Percentiles rank a stretch among this genome's conserved stretches.
phyloP scores from a whole-genome alignment of 2,113 vertebrate species.

The Mystacornis crossleyi region DNA sequence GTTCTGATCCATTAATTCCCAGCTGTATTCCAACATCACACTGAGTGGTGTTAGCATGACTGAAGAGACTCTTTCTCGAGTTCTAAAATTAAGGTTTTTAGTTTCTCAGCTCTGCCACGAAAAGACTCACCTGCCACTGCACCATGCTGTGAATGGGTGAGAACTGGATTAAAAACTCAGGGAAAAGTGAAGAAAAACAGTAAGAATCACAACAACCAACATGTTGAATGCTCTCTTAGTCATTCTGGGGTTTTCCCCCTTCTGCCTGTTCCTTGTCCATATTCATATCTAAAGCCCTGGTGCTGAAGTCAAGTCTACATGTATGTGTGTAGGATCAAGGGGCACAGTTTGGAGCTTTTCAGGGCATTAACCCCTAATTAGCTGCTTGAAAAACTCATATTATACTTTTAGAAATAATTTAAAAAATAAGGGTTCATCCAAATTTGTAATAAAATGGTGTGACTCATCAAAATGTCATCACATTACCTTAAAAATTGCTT shows the following conservation, averaged over 20 bases:
- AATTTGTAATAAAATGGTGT: neutral
- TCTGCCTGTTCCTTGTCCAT: neutral
- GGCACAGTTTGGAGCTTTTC: neutral
- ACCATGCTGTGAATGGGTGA: neutral
- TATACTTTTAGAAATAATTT: neutral
- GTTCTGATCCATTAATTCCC: constrained; percentile 45
- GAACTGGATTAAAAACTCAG: neutral
- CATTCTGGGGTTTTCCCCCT: neutral
- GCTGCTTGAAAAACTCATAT: neutral
- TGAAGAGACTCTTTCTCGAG: neutral
- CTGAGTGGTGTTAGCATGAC: neutral
- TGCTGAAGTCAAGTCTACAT: neutral
- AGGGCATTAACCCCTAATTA: neutral
- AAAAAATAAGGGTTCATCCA: neutral
- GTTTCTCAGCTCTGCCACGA: neutral
- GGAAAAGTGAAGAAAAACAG: neutral
- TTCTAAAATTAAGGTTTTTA: neutral
- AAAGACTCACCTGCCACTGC: neutral
- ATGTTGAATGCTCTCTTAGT: neutral
- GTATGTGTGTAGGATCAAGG: neutral
- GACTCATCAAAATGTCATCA: constrained; percentile 27
- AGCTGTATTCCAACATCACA: constrained; percentile 34
- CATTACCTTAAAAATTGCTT: neutral
- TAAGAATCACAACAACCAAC: neutral
- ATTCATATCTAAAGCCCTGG: neutral